Base-by-base conservation (phyloP, 2,888 invertebrate genomes). In the Dryocosmus kuriphilus region DNA sequence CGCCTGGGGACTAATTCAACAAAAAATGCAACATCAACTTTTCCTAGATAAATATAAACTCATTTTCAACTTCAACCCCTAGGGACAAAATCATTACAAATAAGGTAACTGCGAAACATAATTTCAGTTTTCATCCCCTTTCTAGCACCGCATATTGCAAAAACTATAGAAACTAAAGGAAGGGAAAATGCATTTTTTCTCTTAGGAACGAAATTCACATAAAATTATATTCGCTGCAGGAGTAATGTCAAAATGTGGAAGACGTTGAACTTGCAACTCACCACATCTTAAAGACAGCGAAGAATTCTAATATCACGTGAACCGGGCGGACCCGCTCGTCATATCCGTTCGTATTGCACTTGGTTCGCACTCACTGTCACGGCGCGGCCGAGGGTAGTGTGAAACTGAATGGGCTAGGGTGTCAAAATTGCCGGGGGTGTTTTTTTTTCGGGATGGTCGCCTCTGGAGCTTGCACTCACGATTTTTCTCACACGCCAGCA, bases 321-420 rank as follows among this genome's bases (percentile, higher is more conserved):
- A 82, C 84, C 87, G 86, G 86, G 86, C 84, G 86, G 85, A 86
- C 87, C 86, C 87, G 85, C 87, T 85, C 85, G 85, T 88, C 88
- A 89, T 88, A 86, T 86, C 88, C 86, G 84, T 80, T 67, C 73
- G 80, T 79, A 77, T 82, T 81, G 81, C 81, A 77, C 80, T 82
- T 81, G 79, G 55, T 65, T 35, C 32, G 30, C 76, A 76, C 76
- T 76, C 76, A 76, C 76, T 63, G 61, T 32, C 76, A 57, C 76
- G 30, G 24, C 6, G 30, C 22, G 19, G 38, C 55, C 63, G n/a
- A 30, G 30, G 46, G 62, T n/a, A 22, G 32, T 24, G 27, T 60
- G 38, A 62, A 75, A 27, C 61, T 62, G 61, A 57, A 62, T 30
- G 62, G 62, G 46, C 75, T 41, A 30, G 30, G 14, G 8, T 27